These are phyloP conservation scores for Fragum whitleyi DNA, from an alignment of 2,888 invertebrate species.

Conservation along the genomic window DNA sequence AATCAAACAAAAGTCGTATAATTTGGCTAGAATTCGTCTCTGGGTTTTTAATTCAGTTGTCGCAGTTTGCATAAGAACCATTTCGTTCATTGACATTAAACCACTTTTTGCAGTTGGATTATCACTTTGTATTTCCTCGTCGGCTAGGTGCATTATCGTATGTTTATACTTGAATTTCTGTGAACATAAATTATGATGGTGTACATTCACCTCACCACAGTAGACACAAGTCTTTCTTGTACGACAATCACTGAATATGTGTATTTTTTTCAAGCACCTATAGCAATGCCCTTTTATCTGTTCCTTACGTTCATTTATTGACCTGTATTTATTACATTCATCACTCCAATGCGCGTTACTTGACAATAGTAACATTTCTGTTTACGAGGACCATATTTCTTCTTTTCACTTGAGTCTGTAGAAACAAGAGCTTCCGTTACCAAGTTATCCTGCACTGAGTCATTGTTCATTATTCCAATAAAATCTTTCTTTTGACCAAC, in stretches of 20 bases:
- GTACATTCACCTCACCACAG: constrained; percentile 29
- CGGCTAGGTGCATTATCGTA: background rate
- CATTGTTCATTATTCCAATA: background rate
- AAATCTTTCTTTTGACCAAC: background rate
- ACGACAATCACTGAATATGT: constrained; percentile 25
- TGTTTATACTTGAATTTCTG: constrained; percentile 9
- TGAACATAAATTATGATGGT: constrained; percentile 42
- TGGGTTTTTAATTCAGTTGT: constrained; percentile 23
- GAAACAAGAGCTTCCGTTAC: constrained; percentile 16
- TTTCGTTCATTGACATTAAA: constrained; percentile 34
- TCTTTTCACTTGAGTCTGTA: constrained; percentile 2
- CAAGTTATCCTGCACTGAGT: background rate
- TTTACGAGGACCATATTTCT: background rate
- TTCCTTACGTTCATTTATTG: constrained; percentile 29
- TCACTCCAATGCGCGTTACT: constrained; percentile 34
- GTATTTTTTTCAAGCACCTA: constrained; percentile 26
- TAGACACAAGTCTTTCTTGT: constrained; percentile 29
- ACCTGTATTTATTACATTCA: constrained; percentile 32
- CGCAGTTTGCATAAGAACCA: constrained; percentile 41
- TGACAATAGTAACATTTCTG: constrained; percentile 23
- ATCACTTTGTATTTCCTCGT: background rate
- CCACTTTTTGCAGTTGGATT: constrained; percentile 14
- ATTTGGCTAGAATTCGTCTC: background rate
- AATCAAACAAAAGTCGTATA: constrained; percentile 32
- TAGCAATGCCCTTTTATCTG: constrained; percentile 30